These are phyloP conservation scores for Rhodophaea formosa DNA, from an alignment of 2,888 invertebrate genomes.

Conservation along the genomic window DNA sequence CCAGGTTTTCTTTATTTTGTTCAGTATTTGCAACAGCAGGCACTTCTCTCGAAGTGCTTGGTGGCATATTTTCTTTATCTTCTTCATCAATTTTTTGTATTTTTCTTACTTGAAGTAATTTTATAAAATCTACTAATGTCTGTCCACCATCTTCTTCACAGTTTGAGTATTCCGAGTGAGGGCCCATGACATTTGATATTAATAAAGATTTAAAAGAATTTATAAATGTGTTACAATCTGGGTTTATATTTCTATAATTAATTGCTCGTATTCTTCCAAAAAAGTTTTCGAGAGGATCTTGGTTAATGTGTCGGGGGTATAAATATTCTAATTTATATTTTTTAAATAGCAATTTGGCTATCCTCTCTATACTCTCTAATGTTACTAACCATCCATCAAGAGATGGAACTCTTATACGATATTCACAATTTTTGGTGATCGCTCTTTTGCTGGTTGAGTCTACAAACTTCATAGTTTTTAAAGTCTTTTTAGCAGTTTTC, in stretches of 20 bases:
- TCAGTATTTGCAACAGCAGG: too few relatives aligned
- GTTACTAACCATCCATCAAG: constrained; percentile 29
- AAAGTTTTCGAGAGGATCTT: constrained; percentile 32
- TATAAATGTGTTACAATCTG: constrained; percentile 28
- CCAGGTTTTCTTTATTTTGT: too few relatives aligned
- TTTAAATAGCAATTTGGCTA: constrained; percentile 28
- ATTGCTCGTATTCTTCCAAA: constrained; percentile 32
- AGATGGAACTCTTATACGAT: constrained; percentile 23
- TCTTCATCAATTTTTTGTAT: neutral
- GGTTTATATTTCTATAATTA: constrained; percentile 31
- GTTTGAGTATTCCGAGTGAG: constrained; percentile 21
- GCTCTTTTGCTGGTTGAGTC: too few relatives aligned
- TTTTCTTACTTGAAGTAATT: neutral
- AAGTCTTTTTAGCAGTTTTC: too few relatives aligned
- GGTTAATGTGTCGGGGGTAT: constrained; percentile 31
- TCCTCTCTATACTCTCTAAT: constrained; percentile 28
- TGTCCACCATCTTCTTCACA: constrained; percentile 10
- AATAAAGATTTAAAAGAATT: constrained; percentile 29
- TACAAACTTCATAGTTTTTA: too few relatives aligned
- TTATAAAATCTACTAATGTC: neutral
- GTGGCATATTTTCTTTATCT: neutral
- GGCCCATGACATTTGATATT: constrained; percentile 25
- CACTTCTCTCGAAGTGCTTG: too few relatives aligned
- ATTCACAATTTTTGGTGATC: too few relatives aligned
- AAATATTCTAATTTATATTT: constrained; percentile 26